Conservation (phyloP, 2,888 invertebrate species). For the Scrobipalpa costella region DNA sequence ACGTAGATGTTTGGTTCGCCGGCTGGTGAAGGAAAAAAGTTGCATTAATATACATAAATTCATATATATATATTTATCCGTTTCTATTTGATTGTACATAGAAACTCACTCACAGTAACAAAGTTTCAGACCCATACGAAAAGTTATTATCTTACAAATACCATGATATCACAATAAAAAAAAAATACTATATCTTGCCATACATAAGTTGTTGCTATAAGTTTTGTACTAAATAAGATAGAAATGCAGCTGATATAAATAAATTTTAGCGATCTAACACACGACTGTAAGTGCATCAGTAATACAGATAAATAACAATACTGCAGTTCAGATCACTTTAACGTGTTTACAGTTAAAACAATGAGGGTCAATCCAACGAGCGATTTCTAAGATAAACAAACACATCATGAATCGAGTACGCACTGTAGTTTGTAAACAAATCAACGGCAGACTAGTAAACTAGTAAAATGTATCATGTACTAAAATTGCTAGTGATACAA, state of each 20-base stretch:
- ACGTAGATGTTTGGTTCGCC: conserved; percentile 87
- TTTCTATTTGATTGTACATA: too few relatives aligned
- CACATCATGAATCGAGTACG: neutral
- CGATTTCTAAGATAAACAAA: conserved; percentile 6
- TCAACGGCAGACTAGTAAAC: neutral
- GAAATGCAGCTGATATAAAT: neutral
- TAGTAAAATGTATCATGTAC: neutral
- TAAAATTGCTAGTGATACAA: neutral
- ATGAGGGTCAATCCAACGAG: neutral
- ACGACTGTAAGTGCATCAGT: neutral
- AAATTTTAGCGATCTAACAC: neutral
- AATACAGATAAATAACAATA: neutral
- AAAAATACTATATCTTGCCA: too few relatives aligned
- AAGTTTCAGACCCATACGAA: neutral
- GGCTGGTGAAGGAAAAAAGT: conserved; percentile 50
- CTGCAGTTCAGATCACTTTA: neutral
- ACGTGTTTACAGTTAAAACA: neutral
- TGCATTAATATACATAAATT: neutral
- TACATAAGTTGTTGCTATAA: too few relatives aligned
- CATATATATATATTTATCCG: too few relatives aligned
- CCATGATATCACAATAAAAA: too few relatives aligned
- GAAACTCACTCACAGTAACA: neutral
- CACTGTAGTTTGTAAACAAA: neutral
- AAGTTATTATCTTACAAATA: too few relatives aligned
- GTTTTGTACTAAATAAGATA: neutral